Conservation (phyloP, 30 jellyfish, hydroid and myxozoan species). For the Sanderia malayensis region DNA sequence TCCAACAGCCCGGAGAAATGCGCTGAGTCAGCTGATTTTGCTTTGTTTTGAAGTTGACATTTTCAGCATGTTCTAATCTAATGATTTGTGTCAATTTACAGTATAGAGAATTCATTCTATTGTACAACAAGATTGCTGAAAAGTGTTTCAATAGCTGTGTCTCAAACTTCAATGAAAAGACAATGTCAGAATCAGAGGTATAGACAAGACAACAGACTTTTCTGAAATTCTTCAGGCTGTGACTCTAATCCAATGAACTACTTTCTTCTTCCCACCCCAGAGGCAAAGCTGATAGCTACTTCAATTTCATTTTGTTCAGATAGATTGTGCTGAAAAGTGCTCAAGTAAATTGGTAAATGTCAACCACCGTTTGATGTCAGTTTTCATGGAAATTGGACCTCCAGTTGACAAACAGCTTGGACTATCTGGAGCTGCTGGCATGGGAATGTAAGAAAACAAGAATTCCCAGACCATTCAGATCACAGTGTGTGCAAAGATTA, state of each 20-base stretch:
- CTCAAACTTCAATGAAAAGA: conserved; percentile 63
- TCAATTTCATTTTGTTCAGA: too few species aligned
- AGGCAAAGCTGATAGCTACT: too few species aligned
- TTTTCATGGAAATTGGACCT: conserved; percentile 98
- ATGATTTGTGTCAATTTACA: too few species aligned
- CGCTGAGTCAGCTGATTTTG: too few species aligned
- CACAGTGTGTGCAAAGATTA: too few species aligned
- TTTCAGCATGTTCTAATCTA: too few species aligned
- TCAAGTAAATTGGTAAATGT: conserved; percentile 81
- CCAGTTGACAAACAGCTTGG: conserved; percentile 99
- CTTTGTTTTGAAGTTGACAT: too few species aligned
- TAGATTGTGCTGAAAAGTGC: conserved; percentile 74
- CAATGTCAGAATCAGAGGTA: conserved; percentile 74
- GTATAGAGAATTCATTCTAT: conserved; percentile 88
- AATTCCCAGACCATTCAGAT: too few species aligned
- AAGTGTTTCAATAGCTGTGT: conserved; percentile 82
- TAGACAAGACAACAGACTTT: neutral
- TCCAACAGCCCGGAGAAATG: too few species aligned
- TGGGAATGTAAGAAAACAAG: conserved; percentile 50
- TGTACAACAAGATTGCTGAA: conserved; percentile 84
- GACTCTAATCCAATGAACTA: too few species aligned
- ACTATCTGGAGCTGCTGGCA: conserved; percentile 71
- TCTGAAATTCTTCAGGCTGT: neutral
- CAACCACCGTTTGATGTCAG: conserved; percentile 94
- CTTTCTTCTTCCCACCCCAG: too few species aligned